Base-by-base conservation (phyloP, 2,113 vertebrate genomes). In the Lophotis ruficrista region DNA sequence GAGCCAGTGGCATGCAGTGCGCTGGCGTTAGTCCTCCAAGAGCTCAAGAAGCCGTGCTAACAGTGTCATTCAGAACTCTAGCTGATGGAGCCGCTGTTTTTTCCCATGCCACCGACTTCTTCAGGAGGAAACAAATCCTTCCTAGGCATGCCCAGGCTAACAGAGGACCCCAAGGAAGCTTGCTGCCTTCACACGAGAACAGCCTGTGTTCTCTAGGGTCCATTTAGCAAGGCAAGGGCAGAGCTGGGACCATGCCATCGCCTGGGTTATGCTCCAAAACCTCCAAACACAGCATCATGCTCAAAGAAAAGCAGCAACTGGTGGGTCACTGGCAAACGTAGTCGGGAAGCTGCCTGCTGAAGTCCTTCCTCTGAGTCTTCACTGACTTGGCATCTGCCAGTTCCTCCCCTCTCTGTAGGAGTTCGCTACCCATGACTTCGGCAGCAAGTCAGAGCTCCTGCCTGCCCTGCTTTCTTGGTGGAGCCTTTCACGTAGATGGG, bases 111-210 rank as follows among this genome's bases (percentile, higher is more conserved):
- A 20, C n/a, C 9, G 28, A 12, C n/a, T 82, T 35, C 75, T 75
- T 30, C 77, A 47, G 23, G 33, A 84, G 30, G 20, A 62, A 81
- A 22, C 35, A 61, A 77, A 48, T 21, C 57, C 54, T 69, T 85
- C 38, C 47, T 76, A 33, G 43, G 12, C 9, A 9, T 0, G 0
- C 3, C 17, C 28, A 51, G 19, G 17, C 4, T 24, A 28, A 43
- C 7, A 48, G 33, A 22, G 89, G 47, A 37, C 12, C 23, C 35
- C 72, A 30, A 27, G 41, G n/a, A 53, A 58, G 9, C 7, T 4
- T 7, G 21, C 19, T 48, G 48, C 15, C 41, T 35, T 84, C 57
- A 9, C 17, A 4, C 11, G 14, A 30, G 19, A 88, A 5, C 1
- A 3, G 8, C 9, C 37, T 6, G 0, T 8, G 10, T 1, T 38